Percentiles rank a stretch among this genome's conserved stretches.
These are phyloP conservation scores for Tretioscincus oriximinensis DNA, from an alignment of 2,113 vertebrate genomes.

Conservation along the genomic window DNA sequence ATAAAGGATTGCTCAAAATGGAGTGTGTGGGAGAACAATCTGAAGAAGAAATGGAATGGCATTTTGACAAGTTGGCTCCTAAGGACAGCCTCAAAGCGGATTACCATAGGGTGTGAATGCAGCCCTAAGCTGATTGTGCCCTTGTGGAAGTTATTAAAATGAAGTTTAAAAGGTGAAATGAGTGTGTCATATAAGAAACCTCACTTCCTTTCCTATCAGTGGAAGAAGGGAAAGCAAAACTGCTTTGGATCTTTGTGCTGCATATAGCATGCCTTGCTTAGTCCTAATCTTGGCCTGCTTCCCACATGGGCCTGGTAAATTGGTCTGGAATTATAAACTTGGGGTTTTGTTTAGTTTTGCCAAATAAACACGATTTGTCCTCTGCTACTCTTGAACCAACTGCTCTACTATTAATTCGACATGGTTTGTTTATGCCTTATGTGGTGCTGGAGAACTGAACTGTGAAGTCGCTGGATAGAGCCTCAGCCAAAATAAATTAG, in stretches of 20 bases:
- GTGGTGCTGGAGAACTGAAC: neutral
- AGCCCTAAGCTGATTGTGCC: neutral
- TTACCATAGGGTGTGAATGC: neutral
- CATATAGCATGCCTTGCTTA: neutral
- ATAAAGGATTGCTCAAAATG: too few relatives aligned
- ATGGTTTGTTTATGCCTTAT: neutral
- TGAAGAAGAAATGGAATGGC: too few relatives aligned
- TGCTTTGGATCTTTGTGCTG: neutral
- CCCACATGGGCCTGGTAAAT: neutral
- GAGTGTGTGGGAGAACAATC: too few relatives aligned
- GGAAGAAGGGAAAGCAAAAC: too few relatives aligned
- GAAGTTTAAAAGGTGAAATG: neutral
- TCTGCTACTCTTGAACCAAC: neutral
- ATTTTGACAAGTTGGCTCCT: neutral
- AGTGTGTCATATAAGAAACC: neutral
- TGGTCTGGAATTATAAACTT: neutral
- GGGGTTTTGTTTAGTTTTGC: neutral
- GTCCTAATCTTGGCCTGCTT: neutral
- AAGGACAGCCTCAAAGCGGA: neutral
- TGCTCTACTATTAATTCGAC: neutral
- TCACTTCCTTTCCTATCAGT: too few relatives aligned
- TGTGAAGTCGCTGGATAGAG: neutral
- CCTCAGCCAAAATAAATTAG: neutral
- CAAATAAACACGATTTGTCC: neutral
- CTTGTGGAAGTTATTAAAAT: neutral